Conservation (phyloP, 2,797 vertebrate species). For the Macropus fuliginosus region DNA sequence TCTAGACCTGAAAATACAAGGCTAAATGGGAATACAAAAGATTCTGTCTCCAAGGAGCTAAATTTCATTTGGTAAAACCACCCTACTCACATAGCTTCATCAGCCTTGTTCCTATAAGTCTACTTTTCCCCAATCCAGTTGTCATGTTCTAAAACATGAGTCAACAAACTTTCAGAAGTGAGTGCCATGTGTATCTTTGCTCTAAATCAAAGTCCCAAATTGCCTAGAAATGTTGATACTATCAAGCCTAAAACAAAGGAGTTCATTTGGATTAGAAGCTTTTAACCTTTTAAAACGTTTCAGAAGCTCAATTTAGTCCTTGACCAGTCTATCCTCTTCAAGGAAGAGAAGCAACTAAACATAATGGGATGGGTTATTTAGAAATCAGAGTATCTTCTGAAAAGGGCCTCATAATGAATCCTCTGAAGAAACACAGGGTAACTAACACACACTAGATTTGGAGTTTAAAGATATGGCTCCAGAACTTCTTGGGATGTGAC, state of each 20-base stretch:
- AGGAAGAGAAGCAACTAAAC: conserved; percentile 47
- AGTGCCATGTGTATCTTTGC: neutral
- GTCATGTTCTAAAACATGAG: neutral
- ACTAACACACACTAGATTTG: neutral
- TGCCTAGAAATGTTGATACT: too few relatives aligned
- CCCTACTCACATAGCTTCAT: neutral
- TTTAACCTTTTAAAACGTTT: neutral
- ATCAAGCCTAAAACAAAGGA: neutral
- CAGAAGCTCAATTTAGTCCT: neutral
- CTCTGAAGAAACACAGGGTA: neutral
- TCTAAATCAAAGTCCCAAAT: neutral
- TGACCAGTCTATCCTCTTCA: neutral
- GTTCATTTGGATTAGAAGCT: neutral
- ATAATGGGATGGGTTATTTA: conserved; percentile 28
- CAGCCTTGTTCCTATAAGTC: neutral
- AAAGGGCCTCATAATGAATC: neutral
- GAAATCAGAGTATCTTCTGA: neutral
- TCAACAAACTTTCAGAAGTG: neutral
- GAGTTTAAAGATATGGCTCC: neutral
- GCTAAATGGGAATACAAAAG: neutral
- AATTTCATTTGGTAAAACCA: neutral
- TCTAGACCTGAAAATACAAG: neutral
- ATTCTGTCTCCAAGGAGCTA: neutral
- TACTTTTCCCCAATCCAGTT: neutral
- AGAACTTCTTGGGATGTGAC: neutral